Evolutionary conservation across 2,797 vertebrate genomes (phyloP).

Genomic region (Esox masquinongy): DNA sequence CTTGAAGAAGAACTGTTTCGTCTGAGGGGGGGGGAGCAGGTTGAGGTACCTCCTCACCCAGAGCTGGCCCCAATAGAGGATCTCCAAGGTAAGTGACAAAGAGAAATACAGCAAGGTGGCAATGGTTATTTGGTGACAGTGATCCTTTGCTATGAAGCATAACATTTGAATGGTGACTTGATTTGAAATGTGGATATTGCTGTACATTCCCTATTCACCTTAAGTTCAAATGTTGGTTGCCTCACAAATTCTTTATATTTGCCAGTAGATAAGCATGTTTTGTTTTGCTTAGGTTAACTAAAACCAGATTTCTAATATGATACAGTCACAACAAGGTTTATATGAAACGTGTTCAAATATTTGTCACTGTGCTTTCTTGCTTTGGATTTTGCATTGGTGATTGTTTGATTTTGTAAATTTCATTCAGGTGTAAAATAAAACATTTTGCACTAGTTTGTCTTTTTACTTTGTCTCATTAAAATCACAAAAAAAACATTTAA

Average conservation of each 20-base stretch:
- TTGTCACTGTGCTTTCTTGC: neutral
- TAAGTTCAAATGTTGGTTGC: neutral
- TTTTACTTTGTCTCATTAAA: slow-evolving; percentile 10
- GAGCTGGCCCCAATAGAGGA: slow-evolving; percentile 87
- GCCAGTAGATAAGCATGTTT: neutral
- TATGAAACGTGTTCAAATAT: neutral
- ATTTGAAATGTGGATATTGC: neutral
- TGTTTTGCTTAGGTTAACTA: neutral
- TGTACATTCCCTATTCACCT: neutral
- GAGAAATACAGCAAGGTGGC: slow-evolving; percentile 20
- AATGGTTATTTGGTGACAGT: neutral
- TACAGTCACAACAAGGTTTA: neutral
- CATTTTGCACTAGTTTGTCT: slow-evolving; percentile 2
- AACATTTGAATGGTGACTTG: neutral
- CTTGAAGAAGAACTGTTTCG: slow-evolving; percentile 89
- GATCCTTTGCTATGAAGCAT: neutral
- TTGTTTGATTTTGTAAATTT: neutral
- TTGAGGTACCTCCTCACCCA: slow-evolving; percentile 70
- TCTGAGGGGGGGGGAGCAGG: slow-evolving; percentile 81
- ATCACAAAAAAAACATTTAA: neutral
- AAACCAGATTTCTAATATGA: neutral
- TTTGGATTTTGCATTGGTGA: neutral
- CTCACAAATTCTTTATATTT: neutral
- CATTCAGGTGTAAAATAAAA: neutral
- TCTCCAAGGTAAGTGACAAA: slow-evolving; percentile 81